Percentiles rank a stretch among this genome's conserved stretches.
Evolutionary conservation across 2,113 vertebrate genomes (phyloP).

Genomic region (Melanerpes formicivorus): DNA sequence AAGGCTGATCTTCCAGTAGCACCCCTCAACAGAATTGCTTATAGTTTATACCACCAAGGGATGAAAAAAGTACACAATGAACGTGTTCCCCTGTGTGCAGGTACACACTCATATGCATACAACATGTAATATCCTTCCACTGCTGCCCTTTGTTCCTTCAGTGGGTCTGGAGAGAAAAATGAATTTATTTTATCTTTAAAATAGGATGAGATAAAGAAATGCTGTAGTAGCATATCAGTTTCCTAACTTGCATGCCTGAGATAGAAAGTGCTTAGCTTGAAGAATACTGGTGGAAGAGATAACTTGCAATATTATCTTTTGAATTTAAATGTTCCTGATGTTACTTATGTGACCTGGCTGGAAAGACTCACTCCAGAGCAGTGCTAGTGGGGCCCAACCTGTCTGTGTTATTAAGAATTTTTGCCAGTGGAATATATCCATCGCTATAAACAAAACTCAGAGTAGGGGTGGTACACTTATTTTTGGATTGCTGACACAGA

Average conservation of each 20-base stretch:
- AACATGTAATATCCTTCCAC: background rate
- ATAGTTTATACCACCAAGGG: background rate
- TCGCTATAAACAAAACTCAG: background rate
- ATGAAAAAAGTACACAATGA: background rate
- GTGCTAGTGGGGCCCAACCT: background rate
- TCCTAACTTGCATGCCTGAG: background rate
- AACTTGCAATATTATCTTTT: background rate
- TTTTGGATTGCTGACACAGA: background rate
- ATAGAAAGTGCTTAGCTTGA: background rate
- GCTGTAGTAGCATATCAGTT: background rate
- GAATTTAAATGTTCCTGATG: background rate
- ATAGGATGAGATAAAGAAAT: background rate
- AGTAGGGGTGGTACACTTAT: background rate
- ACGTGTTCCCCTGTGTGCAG: accelerated
- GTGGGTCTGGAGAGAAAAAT: background rate
- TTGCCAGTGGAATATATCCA: background rate
- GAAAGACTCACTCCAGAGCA: background rate
- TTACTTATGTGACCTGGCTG: background rate
- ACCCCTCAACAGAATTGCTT: background rate
- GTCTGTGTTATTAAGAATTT: background rate
- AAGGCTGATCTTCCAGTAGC: background rate
- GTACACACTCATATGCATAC: background rate
- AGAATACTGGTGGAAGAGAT: background rate
- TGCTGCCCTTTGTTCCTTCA: background rate
- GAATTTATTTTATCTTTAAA: background rate